Percentiles rank a stretch among this genome's conserved stretches.
phyloP scores from a whole-genome alignment of 2,113 vertebrate genomes.

The Lepus europaeus region DNA sequence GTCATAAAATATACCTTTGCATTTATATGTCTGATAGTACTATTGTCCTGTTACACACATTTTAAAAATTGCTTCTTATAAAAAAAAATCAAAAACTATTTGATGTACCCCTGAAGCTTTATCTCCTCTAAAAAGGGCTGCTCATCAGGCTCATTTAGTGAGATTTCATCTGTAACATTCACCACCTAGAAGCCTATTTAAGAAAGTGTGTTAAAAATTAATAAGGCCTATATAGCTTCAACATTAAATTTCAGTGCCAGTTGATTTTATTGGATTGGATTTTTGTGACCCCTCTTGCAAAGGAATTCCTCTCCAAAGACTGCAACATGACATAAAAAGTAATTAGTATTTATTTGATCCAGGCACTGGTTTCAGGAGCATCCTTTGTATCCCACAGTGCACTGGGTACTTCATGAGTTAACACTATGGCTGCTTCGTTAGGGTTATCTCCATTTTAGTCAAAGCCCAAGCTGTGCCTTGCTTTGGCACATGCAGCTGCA shows the following conservation, averaged over 20 bases:
- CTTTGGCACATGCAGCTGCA: neutral
- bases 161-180: slow-evolving; percentile 37
- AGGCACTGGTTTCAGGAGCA: neutral
- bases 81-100: neutral
- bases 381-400: neutral
- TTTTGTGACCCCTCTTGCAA: slow-evolving; percentile 55
- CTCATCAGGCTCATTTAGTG: neutral
- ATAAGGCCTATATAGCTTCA: slow-evolving; percentile 48
- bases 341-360: slow-evolving; percentile 27
- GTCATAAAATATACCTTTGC: slow-evolving; percentile 11
- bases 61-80: neutral
- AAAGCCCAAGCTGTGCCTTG: neutral
- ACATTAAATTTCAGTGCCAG: slow-evolving; percentile 60
- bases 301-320: slow-evolving; percentile 53
- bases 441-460: neutral
- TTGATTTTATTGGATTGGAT: slow-evolving; percentile 50
- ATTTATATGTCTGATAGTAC: neutral
- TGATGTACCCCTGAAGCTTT: slow-evolving; percentile 47
- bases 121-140: neutral
- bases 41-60: neutral
- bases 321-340: slow-evolving; percentile 41
- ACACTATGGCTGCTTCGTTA: neutral
- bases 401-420: neutral
- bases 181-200: slow-evolving; percentile 40
- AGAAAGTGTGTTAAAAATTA: slow-evolving; percentile 65